Percentiles rank a stretch among this genome's conserved stretches.
Conservation (phyloP, 2,113 vertebrate species). For the Theristicus caerulescens region DNA sequence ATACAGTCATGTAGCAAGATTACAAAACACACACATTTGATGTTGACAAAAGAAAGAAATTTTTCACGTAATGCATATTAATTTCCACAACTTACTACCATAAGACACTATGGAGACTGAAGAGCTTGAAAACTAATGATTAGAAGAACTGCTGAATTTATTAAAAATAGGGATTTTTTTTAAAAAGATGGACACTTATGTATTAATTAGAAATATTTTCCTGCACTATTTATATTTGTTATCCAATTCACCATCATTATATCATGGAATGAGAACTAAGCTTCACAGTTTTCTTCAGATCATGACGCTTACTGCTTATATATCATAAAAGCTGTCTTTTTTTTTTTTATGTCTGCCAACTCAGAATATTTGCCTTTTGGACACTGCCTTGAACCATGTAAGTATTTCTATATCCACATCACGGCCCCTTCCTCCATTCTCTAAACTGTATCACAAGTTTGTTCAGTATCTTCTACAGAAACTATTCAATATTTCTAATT, state of each 20-base stretch:
- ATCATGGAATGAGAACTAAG: not conserved
- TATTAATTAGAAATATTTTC: not conserved
- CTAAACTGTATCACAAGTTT: not conserved
- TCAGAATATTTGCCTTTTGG: not conserved
- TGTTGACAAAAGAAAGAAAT: not conserved
- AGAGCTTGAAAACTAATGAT: not conserved
- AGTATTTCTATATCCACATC: not conserved
- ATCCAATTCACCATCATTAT: not conserved
- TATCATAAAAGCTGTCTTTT: not conserved
- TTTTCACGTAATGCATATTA: not conserved
- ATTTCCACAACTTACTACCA: not conserved
- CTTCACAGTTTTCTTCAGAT: not conserved
- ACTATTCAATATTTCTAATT: not conserved
- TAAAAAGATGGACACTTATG: not conserved
- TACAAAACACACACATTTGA: not conserved
- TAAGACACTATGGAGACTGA: not conserved
- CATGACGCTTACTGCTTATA: not conserved
- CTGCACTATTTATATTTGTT: not conserved
- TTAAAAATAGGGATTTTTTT: not conserved
- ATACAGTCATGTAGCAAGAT: not conserved
- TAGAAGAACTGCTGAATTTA: not conserved
- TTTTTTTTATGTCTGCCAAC: not conserved
- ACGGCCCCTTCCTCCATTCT: not conserved
- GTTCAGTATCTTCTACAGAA: not conserved
- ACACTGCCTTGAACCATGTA: not conserved